Conservation (phyloP, 2,888 invertebrate species). For the Aleiodes alternator region DNA sequence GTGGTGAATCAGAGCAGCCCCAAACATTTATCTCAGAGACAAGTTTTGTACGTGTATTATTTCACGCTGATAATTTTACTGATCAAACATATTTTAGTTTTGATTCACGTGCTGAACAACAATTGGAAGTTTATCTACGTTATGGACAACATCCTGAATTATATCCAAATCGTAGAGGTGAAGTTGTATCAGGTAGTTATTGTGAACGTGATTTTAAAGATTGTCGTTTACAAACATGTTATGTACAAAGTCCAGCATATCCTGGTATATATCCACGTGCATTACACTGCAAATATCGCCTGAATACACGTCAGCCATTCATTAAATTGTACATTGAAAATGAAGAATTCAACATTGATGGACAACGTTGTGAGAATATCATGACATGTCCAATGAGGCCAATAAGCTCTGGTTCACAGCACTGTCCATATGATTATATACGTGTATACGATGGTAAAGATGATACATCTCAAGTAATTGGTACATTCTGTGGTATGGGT, state of each 20-base stretch:
- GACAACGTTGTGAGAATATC: conserved; percentile 94
- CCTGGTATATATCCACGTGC: conserved; percentile 95
- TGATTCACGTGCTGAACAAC: conserved; percentile 92
- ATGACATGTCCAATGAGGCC: conserved; percentile 96
- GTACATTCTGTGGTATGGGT: conserved; percentile 91
- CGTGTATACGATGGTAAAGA: conserved; percentile 93
- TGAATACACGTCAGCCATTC: conserved; percentile 91
- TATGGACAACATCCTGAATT: conserved; percentile 96
- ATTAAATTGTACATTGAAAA: conserved; percentile 94
- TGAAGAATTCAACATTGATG: conserved; percentile 95
- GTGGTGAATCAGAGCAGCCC: conserved; percentile 95
- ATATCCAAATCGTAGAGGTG: conserved; percentile 92
- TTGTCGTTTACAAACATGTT: conserved; percentile 92
- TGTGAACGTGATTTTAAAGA: conserved; percentile 93
- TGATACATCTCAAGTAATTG: conserved; percentile 90
- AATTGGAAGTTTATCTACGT: conserved; percentile 91
- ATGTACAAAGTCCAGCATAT: conserved; percentile 95
- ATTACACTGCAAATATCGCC: conserved; percentile 92
- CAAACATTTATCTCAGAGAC: conserved; percentile 97
- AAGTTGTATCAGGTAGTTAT: conserved; percentile 92
- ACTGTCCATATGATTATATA: conserved; percentile 93
- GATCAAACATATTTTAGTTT: conserved; percentile 93
- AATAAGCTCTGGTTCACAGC: conserved; percentile 90
- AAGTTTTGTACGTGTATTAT: conserved; percentile 92
- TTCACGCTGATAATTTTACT: conserved; percentile 95